phyloP scores from a whole-genome alignment of 2,888 invertebrate species.

The Epicampocera succincta region DNA sequence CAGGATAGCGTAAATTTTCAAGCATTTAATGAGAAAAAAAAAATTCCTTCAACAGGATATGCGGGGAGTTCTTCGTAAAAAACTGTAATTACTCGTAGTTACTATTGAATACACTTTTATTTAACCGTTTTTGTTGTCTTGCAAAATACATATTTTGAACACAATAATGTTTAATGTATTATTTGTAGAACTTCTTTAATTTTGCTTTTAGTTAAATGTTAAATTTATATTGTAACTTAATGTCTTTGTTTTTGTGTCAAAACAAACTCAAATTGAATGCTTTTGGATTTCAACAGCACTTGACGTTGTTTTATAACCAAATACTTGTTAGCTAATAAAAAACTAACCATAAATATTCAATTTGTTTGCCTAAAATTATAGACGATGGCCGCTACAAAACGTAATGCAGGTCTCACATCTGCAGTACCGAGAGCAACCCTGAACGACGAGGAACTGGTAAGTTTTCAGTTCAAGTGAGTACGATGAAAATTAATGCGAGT shows the following conservation, averaged over 20 bases:
- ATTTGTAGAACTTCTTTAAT: neutral
- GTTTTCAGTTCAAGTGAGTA: constrained; percentile 77
- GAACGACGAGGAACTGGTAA: constrained; percentile 99
- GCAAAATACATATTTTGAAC: neutral
- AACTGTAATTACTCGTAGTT: too few relatives aligned
- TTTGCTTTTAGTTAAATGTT: too few relatives aligned
- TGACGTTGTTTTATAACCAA: neutral
- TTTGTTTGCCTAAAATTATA: constrained; percentile 78
- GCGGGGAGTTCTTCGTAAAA: too few relatives aligned
- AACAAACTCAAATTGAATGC: neutral
- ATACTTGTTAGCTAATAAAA: neutral
- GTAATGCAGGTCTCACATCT: constrained; percentile 98
- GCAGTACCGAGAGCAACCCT: constrained; percentile 98
- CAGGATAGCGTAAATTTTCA: too few relatives aligned
- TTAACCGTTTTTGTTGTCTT: too few relatives aligned
- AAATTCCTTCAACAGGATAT: too few relatives aligned
- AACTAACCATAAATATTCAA: constrained; percentile 1
- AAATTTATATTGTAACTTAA: too few relatives aligned
- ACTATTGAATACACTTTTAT: too few relatives aligned
- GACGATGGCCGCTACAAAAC: constrained; percentile 99
- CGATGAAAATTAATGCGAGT: too few relatives aligned
- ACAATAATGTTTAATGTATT: too few relatives aligned
- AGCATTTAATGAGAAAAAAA: too few relatives aligned
- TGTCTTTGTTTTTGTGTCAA: too few relatives aligned
- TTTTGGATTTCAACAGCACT: constrained; percentile 15